Conservation (phyloP, 2,888 invertebrate genomes). For the Leucophenga maculata region DNA sequence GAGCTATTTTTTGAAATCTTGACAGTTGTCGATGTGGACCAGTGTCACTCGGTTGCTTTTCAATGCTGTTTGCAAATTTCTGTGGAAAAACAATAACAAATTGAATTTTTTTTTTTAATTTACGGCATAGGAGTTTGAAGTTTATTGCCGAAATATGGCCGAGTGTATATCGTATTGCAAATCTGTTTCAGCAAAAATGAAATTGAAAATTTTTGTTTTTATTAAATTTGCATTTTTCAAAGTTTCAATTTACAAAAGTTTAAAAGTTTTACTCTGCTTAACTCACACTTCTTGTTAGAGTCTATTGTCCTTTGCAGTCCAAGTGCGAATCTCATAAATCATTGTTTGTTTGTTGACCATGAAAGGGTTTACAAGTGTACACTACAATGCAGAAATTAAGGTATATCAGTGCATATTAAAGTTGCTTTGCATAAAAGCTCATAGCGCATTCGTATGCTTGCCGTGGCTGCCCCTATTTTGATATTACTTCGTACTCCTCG, state of each 20-base stretch:
- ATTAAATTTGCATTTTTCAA: background rate
- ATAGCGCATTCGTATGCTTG: background rate
- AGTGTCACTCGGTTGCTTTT: background rate
- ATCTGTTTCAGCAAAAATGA: conserved; percentile 25
- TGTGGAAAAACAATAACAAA: background rate
- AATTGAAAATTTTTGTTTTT: conserved; percentile 10
- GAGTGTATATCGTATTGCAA: conserved; percentile 24
- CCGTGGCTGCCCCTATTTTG: background rate
- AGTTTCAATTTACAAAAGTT: too few species aligned
- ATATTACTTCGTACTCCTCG: conserved; percentile 8
- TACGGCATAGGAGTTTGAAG: conserved; percentile 36
- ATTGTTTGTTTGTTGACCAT: conserved; percentile 2
- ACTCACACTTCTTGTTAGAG: too few species aligned
- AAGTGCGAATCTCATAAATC: background rate
- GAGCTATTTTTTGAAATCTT: background rate
- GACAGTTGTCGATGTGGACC: background rate
- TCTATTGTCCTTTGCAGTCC: background rate
- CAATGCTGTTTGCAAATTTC: background rate
- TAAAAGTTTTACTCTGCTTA: too few species aligned
- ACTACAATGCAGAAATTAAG: background rate
- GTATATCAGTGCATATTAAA: background rate
- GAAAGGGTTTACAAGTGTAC: background rate
- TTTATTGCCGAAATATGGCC: conserved; percentile 49
- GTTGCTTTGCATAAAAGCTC: background rate
- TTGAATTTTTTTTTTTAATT: conserved; percentile 37